Base-by-base conservation (phyloP, 2,888 invertebrate species). In the Papilio gigon region DNA sequence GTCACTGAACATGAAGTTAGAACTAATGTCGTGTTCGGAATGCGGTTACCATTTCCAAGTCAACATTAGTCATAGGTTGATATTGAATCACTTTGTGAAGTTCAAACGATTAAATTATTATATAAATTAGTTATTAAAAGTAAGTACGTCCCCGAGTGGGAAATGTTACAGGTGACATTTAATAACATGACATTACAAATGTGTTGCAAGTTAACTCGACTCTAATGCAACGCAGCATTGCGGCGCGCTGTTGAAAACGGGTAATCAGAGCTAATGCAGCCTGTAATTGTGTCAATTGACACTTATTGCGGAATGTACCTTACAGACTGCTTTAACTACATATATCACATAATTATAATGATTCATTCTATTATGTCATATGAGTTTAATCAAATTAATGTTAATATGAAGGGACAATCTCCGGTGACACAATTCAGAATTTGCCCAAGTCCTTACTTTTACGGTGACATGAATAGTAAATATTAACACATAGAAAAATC, bases 271-370 rank as follows among this genome's bases (percentile, higher is more conserved):
- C 12, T 68, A 63, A 68, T 63, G 44, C 14, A 27, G 8, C 12
- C 22, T 17, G 35, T 68, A 62, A 68, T 68, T 58, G 56, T 63
- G 67, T 62, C 67, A 67, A 67, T 67, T 67, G 67, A 67, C 62
- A 67, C 56, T 42, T 62, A 67, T 62, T 67, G 42, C 53, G 42
- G 17, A 42, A 42, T 56, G 11, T n/a, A 65, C 33, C 20, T 65
- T 65, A 42, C 12, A n/a, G 4, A 35, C 37, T 4, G 47, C n/a
- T n/a, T n/a, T 33, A 20, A 37, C 22, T 12, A 35, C 20, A 5
- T 0, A 27, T 27, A 14, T 35, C 22, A 11, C 37, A 20, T 27
- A 12, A 62, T 47, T 47, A 33, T 47, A 44, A 30, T 62, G 0
- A 62, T 25, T 58, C 14, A 35, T 59, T 22, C 3, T 11, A 22